phyloP scores from a whole-genome alignment of 2,888 invertebrate genomes.

The Perizoma affinitatum region DNA sequence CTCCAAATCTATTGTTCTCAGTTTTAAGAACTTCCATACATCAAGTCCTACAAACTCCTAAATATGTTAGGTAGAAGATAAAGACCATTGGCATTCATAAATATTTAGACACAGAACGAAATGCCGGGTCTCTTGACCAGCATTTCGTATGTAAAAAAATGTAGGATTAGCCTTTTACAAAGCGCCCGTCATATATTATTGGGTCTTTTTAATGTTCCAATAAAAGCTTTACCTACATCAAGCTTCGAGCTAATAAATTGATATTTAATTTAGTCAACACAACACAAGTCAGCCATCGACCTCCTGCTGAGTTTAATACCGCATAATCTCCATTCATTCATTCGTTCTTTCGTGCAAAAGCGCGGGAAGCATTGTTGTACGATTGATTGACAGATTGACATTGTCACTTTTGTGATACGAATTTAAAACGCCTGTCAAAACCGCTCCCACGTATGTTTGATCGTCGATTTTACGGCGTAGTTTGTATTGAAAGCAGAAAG shows the following conservation, averaged over 20 bases:
- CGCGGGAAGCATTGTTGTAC: constrained; percentile 42
- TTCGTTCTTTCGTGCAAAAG: constrained; percentile 51
- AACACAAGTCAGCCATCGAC: constrained; percentile 49
- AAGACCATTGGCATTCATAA: too few relatives aligned
- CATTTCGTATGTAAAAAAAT: background rate
- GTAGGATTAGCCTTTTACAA: background rate
- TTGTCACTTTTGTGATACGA: constrained; percentile 36
- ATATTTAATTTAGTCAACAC: constrained; percentile 50
- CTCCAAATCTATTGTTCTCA: too few relatives aligned
- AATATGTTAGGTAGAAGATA: too few relatives aligned
- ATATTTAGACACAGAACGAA: too few relatives aligned
- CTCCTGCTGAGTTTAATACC: constrained; percentile 48
- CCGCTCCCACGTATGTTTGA: constrained; percentile 41
- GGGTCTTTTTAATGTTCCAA: constrained; percentile 1
- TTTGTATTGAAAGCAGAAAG: constrained; percentile 20
- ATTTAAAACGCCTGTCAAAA: constrained; percentile 38
- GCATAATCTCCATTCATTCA: constrained; percentile 45
- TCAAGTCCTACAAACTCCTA: too few relatives aligned
- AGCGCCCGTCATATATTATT: constrained; percentile 2
- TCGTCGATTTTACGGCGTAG: constrained; percentile 15
- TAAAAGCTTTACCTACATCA: constrained; percentile 17
- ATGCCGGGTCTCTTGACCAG: too few relatives aligned
- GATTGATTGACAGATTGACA: constrained; percentile 40
- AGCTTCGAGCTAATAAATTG: constrained; percentile 27
- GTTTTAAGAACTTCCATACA: too few relatives aligned